Percentiles rank a stretch among this genome's conserved stretches.
phyloP scores from a whole-genome alignment of 2,797 vertebrate species.

The Petrocephalus schoutedeni region DNA sequence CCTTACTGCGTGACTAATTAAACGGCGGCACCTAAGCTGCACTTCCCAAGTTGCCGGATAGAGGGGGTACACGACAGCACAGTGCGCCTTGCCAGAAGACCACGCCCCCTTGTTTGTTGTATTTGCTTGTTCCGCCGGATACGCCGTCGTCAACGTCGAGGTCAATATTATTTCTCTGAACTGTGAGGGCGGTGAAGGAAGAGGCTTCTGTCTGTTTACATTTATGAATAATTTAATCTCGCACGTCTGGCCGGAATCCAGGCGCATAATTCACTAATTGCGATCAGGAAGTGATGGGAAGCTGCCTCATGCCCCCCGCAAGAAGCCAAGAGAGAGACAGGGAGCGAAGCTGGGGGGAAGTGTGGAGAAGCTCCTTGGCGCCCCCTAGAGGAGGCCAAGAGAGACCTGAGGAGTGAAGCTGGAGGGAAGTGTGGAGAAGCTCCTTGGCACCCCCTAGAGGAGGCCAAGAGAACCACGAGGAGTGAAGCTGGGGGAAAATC shows the following conservation, averaged over 20 bases:
- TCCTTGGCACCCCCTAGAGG: too few species aligned
- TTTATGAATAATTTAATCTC: slow-evolving; percentile 48
- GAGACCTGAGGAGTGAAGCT: slow-evolving; percentile 16
- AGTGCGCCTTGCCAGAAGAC: slow-evolving; percentile 36
- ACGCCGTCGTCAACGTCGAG: slow-evolving; percentile 29
- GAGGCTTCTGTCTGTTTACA: slow-evolving; percentile 41
- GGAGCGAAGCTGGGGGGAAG: too few species aligned
- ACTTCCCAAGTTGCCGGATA: neutral
- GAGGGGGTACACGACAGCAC: slow-evolving; percentile 20
- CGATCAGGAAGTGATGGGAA: slow-evolving; percentile 42
- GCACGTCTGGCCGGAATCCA: slow-evolving; percentile 41
- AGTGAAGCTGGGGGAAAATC: too few species aligned
- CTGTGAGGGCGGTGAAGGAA: slow-evolving; percentile 27
- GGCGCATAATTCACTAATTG: slow-evolving; percentile 45
- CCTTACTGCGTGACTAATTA: neutral
- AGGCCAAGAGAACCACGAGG: too few species aligned
- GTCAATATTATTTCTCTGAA: slow-evolving; percentile 45
- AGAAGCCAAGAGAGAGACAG: too few species aligned
- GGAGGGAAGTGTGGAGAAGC: neutral
- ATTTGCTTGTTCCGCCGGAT: slow-evolving; percentile 39
- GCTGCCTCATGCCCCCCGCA: slow-evolving; percentile 21
- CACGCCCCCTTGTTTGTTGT: slow-evolving; percentile 48
- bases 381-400: slow-evolving; percentile 18
- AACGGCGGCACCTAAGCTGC: neutral
- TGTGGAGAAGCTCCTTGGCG: too few species aligned